phyloP scores from a whole-genome alignment of 37 sponge, comb jelly and placozoan genomes.

The Aphrocallistes beatrix region DNA sequence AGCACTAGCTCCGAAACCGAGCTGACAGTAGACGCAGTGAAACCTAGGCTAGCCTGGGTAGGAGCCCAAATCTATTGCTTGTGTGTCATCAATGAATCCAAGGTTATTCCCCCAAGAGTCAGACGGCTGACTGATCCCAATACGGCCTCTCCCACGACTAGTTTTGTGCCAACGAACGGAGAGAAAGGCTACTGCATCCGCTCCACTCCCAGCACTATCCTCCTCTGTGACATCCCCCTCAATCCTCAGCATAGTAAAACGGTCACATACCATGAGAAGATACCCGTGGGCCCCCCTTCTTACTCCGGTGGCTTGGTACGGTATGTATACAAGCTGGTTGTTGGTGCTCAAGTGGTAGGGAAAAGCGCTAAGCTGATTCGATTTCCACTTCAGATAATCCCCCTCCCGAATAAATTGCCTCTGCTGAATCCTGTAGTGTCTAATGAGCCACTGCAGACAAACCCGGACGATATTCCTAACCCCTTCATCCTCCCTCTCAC shows the following conservation, averaged over 20 bases:
- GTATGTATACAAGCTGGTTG: conserved; percentile 72
- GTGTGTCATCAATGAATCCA: background rate
- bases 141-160: background rate
- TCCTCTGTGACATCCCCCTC: conserved; percentile 58
- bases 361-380: conserved; percentile 39
- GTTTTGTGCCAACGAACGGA: conserved; percentile 24
- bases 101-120: background rate
- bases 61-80: background rate
- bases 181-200: conserved; percentile 54
- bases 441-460: background rate
- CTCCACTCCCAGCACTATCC: conserved; percentile 52
- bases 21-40: background rate
- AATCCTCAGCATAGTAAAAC: conserved; percentile 53
- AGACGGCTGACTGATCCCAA: background rate
- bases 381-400: conserved; percentile 62
- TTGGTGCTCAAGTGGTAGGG: conserved; percentile 61
- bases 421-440: background rate
- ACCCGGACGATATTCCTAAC: background rate
- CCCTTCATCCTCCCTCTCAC: background rate
- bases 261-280: conserved; percentile 54
- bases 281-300: conserved; percentile 70
- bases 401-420: conserved; percentile 40
- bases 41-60: background rate
- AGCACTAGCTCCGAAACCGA: no score
- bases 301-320: conserved; percentile 62